These are phyloP conservation scores for Noctuana brunneofusca DNA, from an alignment of 2,888 invertebrate genomes.

Conservation along the genomic window DNA sequence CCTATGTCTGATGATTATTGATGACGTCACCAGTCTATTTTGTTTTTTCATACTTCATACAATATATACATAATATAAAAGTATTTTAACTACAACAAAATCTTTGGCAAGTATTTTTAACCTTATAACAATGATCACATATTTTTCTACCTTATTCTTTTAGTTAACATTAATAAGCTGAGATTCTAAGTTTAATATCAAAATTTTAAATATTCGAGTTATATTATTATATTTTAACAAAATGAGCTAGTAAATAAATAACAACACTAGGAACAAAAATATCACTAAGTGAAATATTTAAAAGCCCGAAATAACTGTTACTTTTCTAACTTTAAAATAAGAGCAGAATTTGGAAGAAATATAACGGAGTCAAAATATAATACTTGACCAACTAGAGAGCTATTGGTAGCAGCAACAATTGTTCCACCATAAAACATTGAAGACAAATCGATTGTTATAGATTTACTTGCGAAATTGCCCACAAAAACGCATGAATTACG, in stretches of 20 bases:
- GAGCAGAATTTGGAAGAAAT: constrained; percentile 70
- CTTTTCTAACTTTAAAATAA: constrained; percentile 73
- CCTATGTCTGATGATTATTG: too few species aligned
- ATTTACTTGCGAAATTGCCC: constrained; percentile 85
- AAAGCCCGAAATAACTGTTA: constrained; percentile 41
- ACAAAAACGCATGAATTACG: constrained; percentile 90
- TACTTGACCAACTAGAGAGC: constrained; percentile 61
- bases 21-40: too few species aligned
- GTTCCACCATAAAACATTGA: constrained; percentile 89
- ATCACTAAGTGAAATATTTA: not conserved
- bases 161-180: not conserved
- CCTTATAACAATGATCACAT: not conserved
- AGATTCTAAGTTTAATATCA: not conserved
- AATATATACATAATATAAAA: too few species aligned
- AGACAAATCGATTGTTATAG: constrained; percentile 87
- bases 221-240: not conserved
- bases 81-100: not conserved
- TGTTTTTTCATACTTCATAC: too few species aligned
- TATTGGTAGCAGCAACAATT: constrained; percentile 70
- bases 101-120: not conserved
- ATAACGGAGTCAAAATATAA: constrained; percentile 72
- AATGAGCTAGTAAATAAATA: not conserved
- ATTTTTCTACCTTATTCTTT: not conserved
- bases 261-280: not conserved
- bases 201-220: not conserved